A percentile compares a stretch with the other conserved stretches of the same genome.
Evolutionary conservation across 2,797 vertebrate species (phyloP).

Genomic region (Columba guinea): DNA sequence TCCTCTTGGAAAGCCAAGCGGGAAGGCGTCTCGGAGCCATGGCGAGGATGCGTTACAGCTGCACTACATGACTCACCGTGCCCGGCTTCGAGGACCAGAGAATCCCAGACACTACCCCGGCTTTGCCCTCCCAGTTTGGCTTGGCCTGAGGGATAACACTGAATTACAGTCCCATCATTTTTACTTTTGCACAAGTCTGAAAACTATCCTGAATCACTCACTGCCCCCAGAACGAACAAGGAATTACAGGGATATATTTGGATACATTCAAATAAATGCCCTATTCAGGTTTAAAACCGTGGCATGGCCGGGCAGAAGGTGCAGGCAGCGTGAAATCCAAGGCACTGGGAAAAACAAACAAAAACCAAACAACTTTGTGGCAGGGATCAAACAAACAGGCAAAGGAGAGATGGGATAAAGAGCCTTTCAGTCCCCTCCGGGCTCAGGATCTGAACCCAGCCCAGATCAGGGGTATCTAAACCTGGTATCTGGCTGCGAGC

Average conservation of each 20-base stretch:
- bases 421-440: constrained; percentile 38
- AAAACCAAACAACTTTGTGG: neutral
- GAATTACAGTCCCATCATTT: neutral
- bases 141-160: neutral
- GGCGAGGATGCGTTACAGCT: neutral
- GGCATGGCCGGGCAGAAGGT: neutral
- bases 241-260: neutral
- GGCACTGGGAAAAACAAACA: constrained; percentile 20
- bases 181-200: neutral
- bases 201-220: neutral
- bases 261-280: constrained; percentile 52
- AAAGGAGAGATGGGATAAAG: constrained; percentile 20
- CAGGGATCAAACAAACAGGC: constrained; percentile 10
- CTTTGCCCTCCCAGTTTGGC: neutral
- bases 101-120: neutral
- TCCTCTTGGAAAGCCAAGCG: neutral
- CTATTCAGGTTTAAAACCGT: constrained; percentile 8
- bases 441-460: neutral
- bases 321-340: neutral
- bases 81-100: neutral
- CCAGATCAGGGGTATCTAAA: accelerated
- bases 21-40: neutral
- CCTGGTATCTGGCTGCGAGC: neutral
- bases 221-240: neutral
- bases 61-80: neutral